phyloP scores from a whole-genome alignment of 2,797 vertebrate species.

The Gymnocypris eckloni region DNA sequence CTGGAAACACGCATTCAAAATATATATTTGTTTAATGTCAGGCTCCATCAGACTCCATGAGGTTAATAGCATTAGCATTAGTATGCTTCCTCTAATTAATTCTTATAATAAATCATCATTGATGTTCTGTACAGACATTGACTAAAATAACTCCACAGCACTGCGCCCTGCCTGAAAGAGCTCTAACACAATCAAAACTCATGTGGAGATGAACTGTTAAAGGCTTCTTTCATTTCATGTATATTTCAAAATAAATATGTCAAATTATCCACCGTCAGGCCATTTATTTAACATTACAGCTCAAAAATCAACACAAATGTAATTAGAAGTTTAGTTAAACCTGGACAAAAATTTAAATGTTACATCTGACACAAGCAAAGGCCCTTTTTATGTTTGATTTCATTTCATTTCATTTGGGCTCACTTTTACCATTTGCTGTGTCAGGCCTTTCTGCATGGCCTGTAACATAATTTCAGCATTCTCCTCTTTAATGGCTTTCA shows the following conservation, averaged over 20 bases:
- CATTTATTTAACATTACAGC: constrained; percentile 41
- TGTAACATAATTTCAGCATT: constrained; percentile 49
- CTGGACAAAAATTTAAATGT: constrained; percentile 11
- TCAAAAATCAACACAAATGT: constrained; percentile 39
- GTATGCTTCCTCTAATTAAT: constrained; percentile 16
- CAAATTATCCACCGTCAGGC: constrained; percentile 18
- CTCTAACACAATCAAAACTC: neutral
- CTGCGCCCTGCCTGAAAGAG: neutral
- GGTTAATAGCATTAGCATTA: constrained; percentile 41
- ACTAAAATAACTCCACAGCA: constrained; percentile 11
- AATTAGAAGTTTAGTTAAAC: constrained; percentile 20
- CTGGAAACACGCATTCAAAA: neutral
- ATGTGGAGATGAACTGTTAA: constrained; percentile 24
- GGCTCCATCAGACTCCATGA: constrained; percentile 26
- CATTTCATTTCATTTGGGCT: constrained; percentile 40
- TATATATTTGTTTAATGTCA: constrained; percentile 5
- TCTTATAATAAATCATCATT: constrained; percentile 47
- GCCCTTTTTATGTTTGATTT: constrained; percentile 30
- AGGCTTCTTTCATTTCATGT: constrained; percentile 16
- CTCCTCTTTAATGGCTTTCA: constrained; percentile 39
- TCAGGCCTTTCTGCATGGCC: constrained; percentile 9
- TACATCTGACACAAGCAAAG: neutral
- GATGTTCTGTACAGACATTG: constrained; percentile 15
- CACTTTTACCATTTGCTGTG: constrained; percentile 44
- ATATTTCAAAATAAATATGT: constrained; percentile 15